Base-by-base conservation (phyloP, 2,888 invertebrate genomes). In the Brachylomia viminalis region DNA sequence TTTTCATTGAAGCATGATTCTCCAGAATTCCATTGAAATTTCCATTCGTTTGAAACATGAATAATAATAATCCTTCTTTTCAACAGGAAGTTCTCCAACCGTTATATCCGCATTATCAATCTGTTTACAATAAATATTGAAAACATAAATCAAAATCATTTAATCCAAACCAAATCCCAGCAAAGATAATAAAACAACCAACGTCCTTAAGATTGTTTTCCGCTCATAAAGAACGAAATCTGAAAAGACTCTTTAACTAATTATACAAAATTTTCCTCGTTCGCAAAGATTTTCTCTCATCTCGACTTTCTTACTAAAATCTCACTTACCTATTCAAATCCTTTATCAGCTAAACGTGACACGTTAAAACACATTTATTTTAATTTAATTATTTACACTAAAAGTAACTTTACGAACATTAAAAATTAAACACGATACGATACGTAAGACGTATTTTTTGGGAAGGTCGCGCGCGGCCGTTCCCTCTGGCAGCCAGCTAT, bases 401-500 rank as follows among this genome's bases (percentile, higher is more conserved):
- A 83, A 85, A 87, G 72, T 71, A 58, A 84, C 73, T 82, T 82
- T 74, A 71, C 66, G 68, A 75, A 62, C 89, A 88, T 86, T 73
- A 75, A 85, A 80, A 82, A 77, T 75, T 78, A 56, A 83, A 84
- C 85, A 87, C 83, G 87, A 80, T 83, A 73, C 88, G 82, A 85
- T 73, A 78, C 88, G 87, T 81, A 77, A 88, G 77, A 81, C 76
- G 83, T 83, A 84, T 76, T 80, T 81, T 72, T 33, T 33, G 58
- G 78, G 70, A 75, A 77, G 81, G 76, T 73, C 86, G 87, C 88
- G 88, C 89, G 84, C 93, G 93, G 87, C 92, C 92, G 88, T 80
- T 88, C 91, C 88, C 88, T 62, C 47, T 80, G 79, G 86, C 88
- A 90, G 91, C 82, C 88, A 88, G 88, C 92, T 94, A 95, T 94